Percentiles rank a stretch among this genome's conserved stretches.
phyloP scores from a whole-genome alignment of 2,113 vertebrate species.

The Bujurquina vittata region DNA sequence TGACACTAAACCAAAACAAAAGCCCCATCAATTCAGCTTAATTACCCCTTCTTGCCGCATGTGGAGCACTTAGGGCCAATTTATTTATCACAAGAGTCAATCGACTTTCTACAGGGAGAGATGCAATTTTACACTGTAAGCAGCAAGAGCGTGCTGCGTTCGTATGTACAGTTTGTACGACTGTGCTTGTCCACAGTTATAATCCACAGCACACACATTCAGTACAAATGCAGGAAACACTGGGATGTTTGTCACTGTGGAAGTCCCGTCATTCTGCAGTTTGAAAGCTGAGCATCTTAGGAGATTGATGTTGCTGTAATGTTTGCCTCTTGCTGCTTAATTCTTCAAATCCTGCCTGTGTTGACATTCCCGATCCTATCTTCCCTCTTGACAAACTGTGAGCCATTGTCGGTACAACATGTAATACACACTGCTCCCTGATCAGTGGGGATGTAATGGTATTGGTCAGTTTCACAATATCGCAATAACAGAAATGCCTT shows the following conservation, averaged over 20 bases:
- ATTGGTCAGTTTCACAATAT: not conserved
- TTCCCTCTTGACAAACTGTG: not conserved
- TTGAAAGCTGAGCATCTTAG: not conserved
- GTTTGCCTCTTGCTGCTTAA: not conserved
- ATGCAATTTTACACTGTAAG: constrained; percentile 13
- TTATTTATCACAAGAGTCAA: constrained; percentile 59
- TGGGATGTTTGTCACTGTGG: not conserved
- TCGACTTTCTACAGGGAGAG: constrained; percentile 4
- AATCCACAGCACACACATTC: not conserved
- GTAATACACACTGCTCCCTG: not conserved
- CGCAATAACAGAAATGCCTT: not conserved
- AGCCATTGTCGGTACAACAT: not conserved
- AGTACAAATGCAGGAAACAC: not conserved
- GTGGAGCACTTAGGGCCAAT: constrained; percentile 55
- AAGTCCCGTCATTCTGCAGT: not conserved
- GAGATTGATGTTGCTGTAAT: not conserved
- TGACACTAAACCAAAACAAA: constrained; percentile 68
- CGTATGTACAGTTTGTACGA: not conserved
- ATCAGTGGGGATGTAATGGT: not conserved
- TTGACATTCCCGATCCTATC: not conserved
- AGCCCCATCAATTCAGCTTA: constrained; percentile 67
- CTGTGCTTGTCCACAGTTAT: not conserved
- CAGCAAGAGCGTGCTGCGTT: not conserved
- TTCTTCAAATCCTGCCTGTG: not conserved
- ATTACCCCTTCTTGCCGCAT: constrained; percentile 54